Evolutionary conservation across 2,113 vertebrate species (phyloP), one percentile per base, ranked within the genome.

Genomic region (Oreotragus oreotragus): DNA sequence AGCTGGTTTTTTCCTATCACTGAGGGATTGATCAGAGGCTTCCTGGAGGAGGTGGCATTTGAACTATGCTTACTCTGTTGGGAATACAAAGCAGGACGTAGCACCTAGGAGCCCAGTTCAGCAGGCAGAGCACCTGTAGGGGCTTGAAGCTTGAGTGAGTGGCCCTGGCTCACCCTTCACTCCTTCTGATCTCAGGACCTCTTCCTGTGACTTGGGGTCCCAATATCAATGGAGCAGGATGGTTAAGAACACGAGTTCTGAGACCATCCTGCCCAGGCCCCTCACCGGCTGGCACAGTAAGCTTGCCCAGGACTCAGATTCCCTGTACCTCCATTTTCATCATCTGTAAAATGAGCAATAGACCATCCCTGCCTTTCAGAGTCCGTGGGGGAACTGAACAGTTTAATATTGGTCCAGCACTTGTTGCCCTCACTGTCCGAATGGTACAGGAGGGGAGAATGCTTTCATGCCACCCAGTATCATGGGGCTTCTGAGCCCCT

Each of bases 351-450:
- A 45, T 23, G 58, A 87, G 60, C 12, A 5, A 0, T 13, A 2
- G 66, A 1, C 1, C 1, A 4, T 21, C 36, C 43, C 13, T 30
- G 33, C 39, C 60, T 13, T 16, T 0, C 11, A 1, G 87, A 23
- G 39, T 17, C 30, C 1, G 3, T 3, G 9, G 55, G 33, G 77
- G n/a, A 47, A 84, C 53, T 12, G n/a, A 43, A 1, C 2, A 0
- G 5, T 2, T 25, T 27, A 5, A 4, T 6, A 19, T 10, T 27
- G 47, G 53, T 39, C 86, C 36, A 9, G 27, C 10, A 2, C 0
- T 0, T 3, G 33, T 14, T 1, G 0, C 30, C 62, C 36, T 45
- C 3, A 0, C 39, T 49, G 36, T 1, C 73, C 23, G 3, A 0
- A 7, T 0, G 17, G 45, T 8, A 23, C 70, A 0, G 12, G 8